Conservation (phyloP, 2,113 vertebrate species). For the Otolemur garnettii region DNA sequence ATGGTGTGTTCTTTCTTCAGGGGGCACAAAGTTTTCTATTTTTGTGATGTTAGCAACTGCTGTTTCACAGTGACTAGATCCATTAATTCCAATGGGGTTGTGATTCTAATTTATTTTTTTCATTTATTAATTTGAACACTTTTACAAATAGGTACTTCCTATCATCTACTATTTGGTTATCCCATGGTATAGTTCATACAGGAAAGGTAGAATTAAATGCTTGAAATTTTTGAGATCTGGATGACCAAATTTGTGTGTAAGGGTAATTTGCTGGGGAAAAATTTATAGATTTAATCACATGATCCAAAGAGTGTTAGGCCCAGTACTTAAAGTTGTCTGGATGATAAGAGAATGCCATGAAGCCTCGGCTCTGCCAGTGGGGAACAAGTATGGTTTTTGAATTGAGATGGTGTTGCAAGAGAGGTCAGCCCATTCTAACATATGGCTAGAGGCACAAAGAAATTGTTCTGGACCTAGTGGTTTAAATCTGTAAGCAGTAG, state of each 20-base stretch:
- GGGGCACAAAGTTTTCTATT: background rate
- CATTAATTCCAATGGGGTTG: background rate
- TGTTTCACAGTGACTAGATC: background rate
- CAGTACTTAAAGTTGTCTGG: background rate
- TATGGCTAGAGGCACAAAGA: background rate
- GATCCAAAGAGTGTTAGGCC: background rate
- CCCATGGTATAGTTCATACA: background rate
- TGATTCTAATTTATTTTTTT: conserved; percentile 7
- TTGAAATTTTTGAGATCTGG: background rate
- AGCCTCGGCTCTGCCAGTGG: background rate
- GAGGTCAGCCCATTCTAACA: background rate
- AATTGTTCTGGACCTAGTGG: background rate
- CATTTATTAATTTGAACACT: conserved; percentile 37
- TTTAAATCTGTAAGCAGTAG: background rate
- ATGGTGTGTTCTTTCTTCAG: background rate
- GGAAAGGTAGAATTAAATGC: background rate
- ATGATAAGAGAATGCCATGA: background rate
- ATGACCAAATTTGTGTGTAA: background rate
- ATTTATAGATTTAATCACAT: background rate
- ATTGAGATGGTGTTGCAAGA: background rate
- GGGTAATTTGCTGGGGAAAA: background rate
- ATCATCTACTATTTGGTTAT: conserved; percentile 11
- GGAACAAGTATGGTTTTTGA: background rate
- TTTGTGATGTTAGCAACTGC: conserved; percentile 9
- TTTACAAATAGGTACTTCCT: conserved; percentile 23